These are phyloP conservation scores for Thalassophryne amazonica DNA, from an alignment of 2,797 vertebrate genomes.

Conservation along the genomic window DNA sequence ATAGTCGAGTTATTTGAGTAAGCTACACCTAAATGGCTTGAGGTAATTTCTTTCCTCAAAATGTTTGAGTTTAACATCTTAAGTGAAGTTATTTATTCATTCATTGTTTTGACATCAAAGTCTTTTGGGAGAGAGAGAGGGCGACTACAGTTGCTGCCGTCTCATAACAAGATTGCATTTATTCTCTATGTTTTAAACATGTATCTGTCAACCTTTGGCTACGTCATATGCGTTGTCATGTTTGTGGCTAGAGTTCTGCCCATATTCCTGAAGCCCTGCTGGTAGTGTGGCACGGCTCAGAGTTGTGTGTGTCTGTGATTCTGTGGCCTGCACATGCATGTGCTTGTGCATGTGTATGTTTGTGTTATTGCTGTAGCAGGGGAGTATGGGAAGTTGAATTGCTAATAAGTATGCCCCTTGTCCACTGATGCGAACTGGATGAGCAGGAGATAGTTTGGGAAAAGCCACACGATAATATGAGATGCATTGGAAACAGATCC, in stretches of 20 bases:
- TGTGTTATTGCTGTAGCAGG: conserved; percentile 23
- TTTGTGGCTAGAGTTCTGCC: conserved; percentile 51
- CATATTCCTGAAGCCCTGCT: conserved; percentile 46
- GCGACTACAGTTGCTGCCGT: conserved; percentile 37
- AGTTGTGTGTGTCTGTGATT: background rate
- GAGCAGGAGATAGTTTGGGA: conserved; percentile 46
- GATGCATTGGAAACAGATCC: conserved; percentile 58
- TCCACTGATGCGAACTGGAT: conserved; percentile 49
- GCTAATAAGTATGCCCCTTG: conserved; percentile 42
- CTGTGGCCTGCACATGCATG: background rate
- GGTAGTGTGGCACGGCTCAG: conserved; percentile 43
- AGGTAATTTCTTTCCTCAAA: no score
- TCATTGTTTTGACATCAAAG: conserved; percentile 37
- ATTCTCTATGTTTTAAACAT: conserved; percentile 72
- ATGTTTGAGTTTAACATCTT: no score
- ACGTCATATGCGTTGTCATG: conserved; percentile 50
- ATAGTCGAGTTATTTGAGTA: no score
- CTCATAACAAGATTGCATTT: conserved; percentile 50
- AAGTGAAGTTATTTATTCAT: no score
- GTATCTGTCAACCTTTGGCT: conserved; percentile 51
- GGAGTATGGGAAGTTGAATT: conserved; percentile 43
- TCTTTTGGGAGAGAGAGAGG: conserved; percentile 46
- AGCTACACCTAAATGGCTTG: no score
- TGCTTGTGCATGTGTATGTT: conserved; percentile 1
- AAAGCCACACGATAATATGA: conserved; percentile 53